Conservation (phyloP, 2,888 invertebrate species). For the Teleiodes luculella region DNA sequence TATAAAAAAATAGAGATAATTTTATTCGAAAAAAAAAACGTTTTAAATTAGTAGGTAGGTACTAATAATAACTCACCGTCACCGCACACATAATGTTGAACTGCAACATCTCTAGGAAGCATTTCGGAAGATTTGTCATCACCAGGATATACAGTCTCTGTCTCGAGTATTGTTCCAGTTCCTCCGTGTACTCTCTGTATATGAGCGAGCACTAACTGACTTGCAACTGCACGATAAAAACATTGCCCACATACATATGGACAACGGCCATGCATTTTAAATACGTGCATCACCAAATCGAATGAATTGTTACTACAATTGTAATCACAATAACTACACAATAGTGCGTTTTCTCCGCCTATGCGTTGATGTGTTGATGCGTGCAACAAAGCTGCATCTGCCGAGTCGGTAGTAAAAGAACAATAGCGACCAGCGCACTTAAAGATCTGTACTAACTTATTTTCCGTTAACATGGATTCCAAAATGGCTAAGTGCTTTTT, state of each 20-base stretch:
- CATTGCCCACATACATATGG: conserved; percentile 82
- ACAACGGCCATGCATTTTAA: conserved; percentile 80
- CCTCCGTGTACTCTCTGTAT: conserved; percentile 54
- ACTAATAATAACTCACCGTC: conserved; percentile 37
- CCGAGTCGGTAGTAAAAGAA: conserved; percentile 54
- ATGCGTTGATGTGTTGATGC: conserved; percentile 56
- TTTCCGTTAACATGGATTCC: conserved; percentile 66
- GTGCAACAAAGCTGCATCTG: conserved; percentile 56
- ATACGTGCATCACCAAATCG: conserved; percentile 78
- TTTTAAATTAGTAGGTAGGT: neutral
- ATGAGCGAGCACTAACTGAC: conserved; percentile 81
- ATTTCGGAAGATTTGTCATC: conserved; percentile 30
- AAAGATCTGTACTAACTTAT: conserved; percentile 63
- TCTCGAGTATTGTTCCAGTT: conserved; percentile 35
- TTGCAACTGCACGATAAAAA: conserved; percentile 81
- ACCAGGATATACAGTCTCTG: conserved; percentile 27
- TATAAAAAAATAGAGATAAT: too few species aligned
- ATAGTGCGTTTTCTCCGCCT: conserved; percentile 62
- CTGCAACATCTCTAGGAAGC: conserved; percentile 52
- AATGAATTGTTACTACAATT: conserved; percentile 50
- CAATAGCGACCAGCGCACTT: conserved; percentile 70
- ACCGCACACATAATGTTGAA: conserved; percentile 50
- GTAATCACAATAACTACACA: conserved; percentile 79
- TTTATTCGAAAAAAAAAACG: neutral
- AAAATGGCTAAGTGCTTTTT: conserved; percentile 62